Base-by-base conservation (phyloP, 2,888 invertebrate genomes). In the Argynnis bischoffii region DNA sequence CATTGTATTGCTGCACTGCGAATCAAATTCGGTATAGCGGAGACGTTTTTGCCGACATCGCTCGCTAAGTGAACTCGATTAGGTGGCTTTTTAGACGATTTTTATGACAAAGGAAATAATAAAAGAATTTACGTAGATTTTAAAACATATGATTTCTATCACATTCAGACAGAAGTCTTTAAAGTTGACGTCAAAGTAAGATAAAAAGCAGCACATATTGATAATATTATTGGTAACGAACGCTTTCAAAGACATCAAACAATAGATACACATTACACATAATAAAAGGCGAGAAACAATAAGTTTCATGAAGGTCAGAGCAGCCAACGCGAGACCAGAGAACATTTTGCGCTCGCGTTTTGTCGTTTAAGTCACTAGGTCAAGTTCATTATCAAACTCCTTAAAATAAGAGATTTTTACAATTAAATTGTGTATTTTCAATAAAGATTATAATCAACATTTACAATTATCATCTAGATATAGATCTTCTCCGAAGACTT, bases 1-100 rank as follows among this genome's bases (percentile, higher is more conserved):
- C 86, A 89, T 88, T 89, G 88, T 86, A 83, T 82, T 80, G 74
- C 74, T 79, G 79, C 81, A 83, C 79, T 82, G 89, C 87, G 84
- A 90, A 89, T 87, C 85, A 83, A 89, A 87, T 88, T 88, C 79
- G 80, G 80, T 79, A 81, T 85, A 82, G 80, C 81, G 79, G 81
- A 80, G 80, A 77, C 77, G 79, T 83, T 84, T 84, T 83, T 82
- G 77, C 78, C 64, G 70, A 68, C 70, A 55, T 63, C 69, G 66
- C 54, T 74, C 68, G 69, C 55, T 67, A 67, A 65, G 72, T 70
- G 67, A 76, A 78, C 72, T 73, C 73, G 74, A 75, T 75, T 73
- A 75, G 74, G 73, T 69, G 66, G 67, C 75, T 73, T 74, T 73
- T 71, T 70, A 69, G 69, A 59, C 46, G 26, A 48, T 64, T 46